Percentiles rank a stretch among this genome's conserved stretches.
phyloP scores from a whole-genome alignment of 2,888 invertebrate species.

The Drosophila paranaensis region DNA sequence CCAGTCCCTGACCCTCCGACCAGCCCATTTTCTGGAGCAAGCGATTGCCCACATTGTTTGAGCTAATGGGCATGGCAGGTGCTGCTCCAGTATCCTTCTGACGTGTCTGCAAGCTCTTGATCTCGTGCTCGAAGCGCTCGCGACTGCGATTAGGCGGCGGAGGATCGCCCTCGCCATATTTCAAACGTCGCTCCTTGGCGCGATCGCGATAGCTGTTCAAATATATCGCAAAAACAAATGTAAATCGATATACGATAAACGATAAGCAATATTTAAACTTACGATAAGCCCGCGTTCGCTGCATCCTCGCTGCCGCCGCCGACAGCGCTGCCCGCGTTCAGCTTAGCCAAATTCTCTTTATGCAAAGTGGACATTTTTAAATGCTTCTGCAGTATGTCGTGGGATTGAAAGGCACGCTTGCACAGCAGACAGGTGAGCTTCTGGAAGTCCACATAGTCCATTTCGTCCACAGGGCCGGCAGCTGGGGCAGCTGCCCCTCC shows the following conservation, averaged over 20 bases:
- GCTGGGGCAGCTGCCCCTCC: conserved; percentile 86
- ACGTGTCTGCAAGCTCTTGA: conserved; percentile 84
- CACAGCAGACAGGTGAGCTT: conserved; percentile 97
- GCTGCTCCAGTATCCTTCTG: conserved; percentile 78
- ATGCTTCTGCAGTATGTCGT: conserved; percentile 95
- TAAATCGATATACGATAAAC: neutral
- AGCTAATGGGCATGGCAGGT: conserved; percentile 87
- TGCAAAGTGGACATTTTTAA: conserved; percentile 97
- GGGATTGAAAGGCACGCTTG: conserved; percentile 96
- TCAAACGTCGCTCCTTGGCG: conserved; percentile 97
- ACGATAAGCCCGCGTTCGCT: conserved; percentile 56
- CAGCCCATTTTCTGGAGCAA: conserved; percentile 99
- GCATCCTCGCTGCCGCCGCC: conserved; percentile 28
- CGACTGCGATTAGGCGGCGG: conserved; percentile 89
- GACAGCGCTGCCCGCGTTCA: conserved; percentile 33
- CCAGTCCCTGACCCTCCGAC: conserved; percentile 98
- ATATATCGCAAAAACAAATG: neutral
- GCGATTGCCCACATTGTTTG: conserved; percentile 97
- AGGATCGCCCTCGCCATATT: conserved; percentile 94
- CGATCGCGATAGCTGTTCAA: conserved; percentile 92
- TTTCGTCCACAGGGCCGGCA: conserved; percentile 86
- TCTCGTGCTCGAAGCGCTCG: conserved; percentile 89
- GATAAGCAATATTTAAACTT: conserved; percentile 17
- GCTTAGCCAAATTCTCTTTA: conserved; percentile 90
- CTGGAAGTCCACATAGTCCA: conserved; percentile 93